phyloP scores from a whole-genome alignment of 2,113 vertebrate genomes.

The Erinaceus europaeus region DNA sequence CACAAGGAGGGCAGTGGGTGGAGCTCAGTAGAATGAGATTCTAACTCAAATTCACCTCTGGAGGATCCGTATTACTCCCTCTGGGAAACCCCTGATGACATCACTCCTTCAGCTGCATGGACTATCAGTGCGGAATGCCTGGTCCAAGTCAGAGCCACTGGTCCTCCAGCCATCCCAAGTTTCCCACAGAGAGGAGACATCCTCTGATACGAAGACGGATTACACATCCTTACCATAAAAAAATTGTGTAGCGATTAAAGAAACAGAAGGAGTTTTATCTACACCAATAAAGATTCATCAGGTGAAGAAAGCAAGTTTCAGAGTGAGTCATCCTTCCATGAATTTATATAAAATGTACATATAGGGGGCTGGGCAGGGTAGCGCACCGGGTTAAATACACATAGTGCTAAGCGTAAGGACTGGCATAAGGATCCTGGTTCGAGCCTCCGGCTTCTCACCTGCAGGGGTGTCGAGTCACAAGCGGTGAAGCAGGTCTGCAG shows the following conservation, averaged over 20 bases:
- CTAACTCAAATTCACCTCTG: slow-evolving; percentile 1
- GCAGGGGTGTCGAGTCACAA: too few species aligned
- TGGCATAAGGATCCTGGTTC: too few species aligned
- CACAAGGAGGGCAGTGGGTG: neutral
- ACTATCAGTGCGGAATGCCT: neutral
- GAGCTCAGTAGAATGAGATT: neutral
- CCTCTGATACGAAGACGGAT: neutral
- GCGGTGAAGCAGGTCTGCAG: too few species aligned
- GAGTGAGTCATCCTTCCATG: neutral
- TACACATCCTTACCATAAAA: neutral
- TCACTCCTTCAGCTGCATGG: neutral
- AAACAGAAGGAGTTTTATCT: neutral
- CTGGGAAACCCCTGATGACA: slow-evolving; percentile 17
- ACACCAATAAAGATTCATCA: neutral
- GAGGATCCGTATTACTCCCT: neutral
- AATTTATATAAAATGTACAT: neutral
- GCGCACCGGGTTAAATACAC: too few species aligned
- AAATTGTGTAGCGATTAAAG: neutral
- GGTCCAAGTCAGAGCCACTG: neutral
- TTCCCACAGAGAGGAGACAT: neutral
- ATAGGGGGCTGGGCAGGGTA: too few species aligned
- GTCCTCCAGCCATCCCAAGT: neutral
- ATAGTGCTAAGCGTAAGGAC: too few species aligned
- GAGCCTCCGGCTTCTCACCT: too few species aligned
- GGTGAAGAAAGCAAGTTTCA: neutral